phyloP scores from a whole-genome alignment of 2,113 vertebrate species.

The Sitta europaea region DNA sequence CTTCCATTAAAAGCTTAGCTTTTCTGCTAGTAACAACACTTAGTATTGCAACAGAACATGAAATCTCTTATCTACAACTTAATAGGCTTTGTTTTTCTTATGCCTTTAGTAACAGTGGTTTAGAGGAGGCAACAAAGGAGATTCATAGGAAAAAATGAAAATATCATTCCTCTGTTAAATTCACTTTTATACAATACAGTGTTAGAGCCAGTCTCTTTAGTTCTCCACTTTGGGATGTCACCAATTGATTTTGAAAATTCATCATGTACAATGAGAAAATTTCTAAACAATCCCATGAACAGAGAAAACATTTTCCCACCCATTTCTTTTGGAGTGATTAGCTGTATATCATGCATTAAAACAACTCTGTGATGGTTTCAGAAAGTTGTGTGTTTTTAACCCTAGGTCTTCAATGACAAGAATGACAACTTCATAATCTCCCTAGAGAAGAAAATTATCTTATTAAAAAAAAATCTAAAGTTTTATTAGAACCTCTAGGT shows the following conservation, averaged over 20 bases:
- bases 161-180: not conserved
- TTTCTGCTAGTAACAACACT: not conserved
- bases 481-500: not conserved
- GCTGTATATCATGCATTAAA: not conserved
- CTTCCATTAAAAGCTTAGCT: not conserved
- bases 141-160: not conserved
- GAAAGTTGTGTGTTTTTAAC: not conserved
- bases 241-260: not conserved
- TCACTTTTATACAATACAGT: not conserved
- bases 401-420: not conserved
- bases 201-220: not conserved
- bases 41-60: not conserved
- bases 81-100: not conserved
- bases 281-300: not conserved
- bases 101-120: not conserved
- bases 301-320: not conserved
- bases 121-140: not conserved
- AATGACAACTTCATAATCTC: not conserved
- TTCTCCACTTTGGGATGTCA: not conserved
- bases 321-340: not conserved
- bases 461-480: not conserved
- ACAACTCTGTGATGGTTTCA: not conserved
- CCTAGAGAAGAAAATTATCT: not conserved
- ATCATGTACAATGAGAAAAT: not conserved
- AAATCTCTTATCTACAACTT: not conserved